Conservation (phyloP, 2,888 invertebrate species). For the Euplexia lucipara region DNA sequence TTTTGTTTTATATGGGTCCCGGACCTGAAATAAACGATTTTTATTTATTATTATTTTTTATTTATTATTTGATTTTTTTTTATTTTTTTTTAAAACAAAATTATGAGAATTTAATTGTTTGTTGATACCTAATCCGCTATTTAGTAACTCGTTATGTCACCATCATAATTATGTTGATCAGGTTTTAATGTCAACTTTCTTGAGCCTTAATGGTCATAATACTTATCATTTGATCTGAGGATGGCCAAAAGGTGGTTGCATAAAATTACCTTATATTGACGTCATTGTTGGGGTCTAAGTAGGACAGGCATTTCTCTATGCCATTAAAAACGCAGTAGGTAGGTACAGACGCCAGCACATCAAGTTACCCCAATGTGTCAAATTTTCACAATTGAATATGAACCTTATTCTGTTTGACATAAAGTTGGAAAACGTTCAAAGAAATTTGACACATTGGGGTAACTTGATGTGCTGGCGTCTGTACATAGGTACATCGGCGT, state of each 20-base stretch:
- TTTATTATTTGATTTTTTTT: too few relatives aligned
- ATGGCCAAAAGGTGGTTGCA: slow-evolving; percentile 20
- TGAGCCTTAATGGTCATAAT: slow-evolving; percentile 12
- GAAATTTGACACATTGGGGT: too few relatives aligned
- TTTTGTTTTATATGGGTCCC: too few relatives aligned
- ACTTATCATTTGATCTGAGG: background rate
- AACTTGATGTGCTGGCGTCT: too few relatives aligned
- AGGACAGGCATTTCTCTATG: slow-evolving; percentile 2
- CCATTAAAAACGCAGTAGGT: background rate
- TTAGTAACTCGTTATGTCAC: slow-evolving; percentile 20
- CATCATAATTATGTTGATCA: slow-evolving; percentile 28
- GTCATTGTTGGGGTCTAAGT: slow-evolving; percentile 1
- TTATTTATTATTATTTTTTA: too few relatives aligned
- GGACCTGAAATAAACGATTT: too few relatives aligned
- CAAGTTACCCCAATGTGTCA: too few relatives aligned
- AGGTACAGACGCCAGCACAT: too few relatives aligned
- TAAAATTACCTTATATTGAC: slow-evolving; percentile 15
- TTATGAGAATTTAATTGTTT: background rate
- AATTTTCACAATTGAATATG: too few relatives aligned
- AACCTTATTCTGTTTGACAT: too few relatives aligned
- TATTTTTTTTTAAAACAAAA: too few relatives aligned
- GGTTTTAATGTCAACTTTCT: slow-evolving; percentile 14
- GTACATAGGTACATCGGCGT: background rate
- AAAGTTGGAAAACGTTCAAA: too few relatives aligned
- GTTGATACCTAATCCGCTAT: slow-evolving; percentile 1